phyloP scores from a whole-genome alignment of 2,797 vertebrate species.

The Lycodopsis pacificus region DNA sequence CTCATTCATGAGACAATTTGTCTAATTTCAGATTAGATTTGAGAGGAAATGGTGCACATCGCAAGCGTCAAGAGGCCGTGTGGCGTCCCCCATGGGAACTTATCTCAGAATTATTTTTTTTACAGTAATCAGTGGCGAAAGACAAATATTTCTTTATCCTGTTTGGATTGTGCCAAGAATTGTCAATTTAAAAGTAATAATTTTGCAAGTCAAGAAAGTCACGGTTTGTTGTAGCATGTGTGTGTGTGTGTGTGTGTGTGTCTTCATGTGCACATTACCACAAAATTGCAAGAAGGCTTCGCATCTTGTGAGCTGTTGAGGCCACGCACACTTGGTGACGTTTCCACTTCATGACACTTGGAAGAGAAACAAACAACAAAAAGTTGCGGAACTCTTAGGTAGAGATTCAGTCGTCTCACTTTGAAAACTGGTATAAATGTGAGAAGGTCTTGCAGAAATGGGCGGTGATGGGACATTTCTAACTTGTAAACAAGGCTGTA shows the following conservation, averaged over 20 bases:
- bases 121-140: too few species aligned
- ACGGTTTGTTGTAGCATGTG: too few species aligned
- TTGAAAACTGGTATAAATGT: not conserved
- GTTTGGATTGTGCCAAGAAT: too few species aligned
- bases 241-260: not conserved
- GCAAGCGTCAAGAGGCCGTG: too few species aligned
- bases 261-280: not conserved
- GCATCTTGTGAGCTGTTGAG: not conserved
- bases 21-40: not conserved
- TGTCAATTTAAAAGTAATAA: too few species aligned
- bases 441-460: not conserved
- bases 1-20: too few species aligned
- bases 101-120: too few species aligned
- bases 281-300: not conserved
- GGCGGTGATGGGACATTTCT: not conserved
- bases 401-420: not conserved
- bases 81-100: too few species aligned
- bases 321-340: constrained; percentile 5
- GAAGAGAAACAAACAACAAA: not conserved
- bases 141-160: too few species aligned
- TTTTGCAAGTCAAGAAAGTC: too few species aligned
- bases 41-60: too few species aligned
- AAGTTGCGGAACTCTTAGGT: not conserved
- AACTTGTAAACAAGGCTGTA: not conserved
- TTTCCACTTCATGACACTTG: constrained; percentile 27